A percentile compares a stretch with the other conserved stretches of the same genome.
These are phyloP conservation scores for Tyto alba DNA, from an alignment of 2,113 vertebrate species.

Conservation along the genomic window DNA sequence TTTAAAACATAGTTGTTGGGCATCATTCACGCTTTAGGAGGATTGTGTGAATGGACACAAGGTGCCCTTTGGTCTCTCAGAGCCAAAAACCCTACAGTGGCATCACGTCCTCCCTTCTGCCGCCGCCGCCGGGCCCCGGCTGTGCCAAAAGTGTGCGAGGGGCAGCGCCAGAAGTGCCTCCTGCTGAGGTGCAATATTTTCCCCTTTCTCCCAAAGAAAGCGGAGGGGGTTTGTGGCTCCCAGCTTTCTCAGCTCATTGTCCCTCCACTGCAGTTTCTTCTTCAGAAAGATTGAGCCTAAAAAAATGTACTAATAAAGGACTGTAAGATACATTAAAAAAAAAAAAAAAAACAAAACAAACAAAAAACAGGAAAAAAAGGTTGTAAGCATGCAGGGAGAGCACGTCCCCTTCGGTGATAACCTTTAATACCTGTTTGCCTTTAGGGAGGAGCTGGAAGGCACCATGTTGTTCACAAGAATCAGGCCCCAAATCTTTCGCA, in stretches of 20 bases:
- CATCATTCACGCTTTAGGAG: neutral
- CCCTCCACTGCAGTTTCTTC: neutral
- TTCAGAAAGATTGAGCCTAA: neutral
- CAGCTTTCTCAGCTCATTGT: neutral
- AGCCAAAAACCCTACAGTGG: rapidly evolving
- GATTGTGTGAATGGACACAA: rapidly evolving
- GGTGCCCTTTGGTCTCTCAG: neutral
- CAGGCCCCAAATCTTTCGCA: neutral
- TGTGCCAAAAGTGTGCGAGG: neutral
- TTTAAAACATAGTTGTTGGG: neutral
- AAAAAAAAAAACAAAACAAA: neutral
- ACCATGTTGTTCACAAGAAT: neutral
- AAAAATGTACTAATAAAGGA: neutral
- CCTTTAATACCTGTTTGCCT: neutral
- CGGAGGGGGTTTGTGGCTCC: neutral
- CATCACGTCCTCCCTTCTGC: neutral
- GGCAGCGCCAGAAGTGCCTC: neutral
- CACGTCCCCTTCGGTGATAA: neutral
- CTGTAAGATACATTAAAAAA: neutral
- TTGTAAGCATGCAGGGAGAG: neutral
- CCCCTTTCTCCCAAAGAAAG: neutral
- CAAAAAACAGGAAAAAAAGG: neutral
- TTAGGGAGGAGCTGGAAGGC: neutral
- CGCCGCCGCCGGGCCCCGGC: neutral
- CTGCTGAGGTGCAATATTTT: neutral